Conservation (phyloP, 2,113 vertebrate genomes). For the Rafetus swinhoei region DNA sequence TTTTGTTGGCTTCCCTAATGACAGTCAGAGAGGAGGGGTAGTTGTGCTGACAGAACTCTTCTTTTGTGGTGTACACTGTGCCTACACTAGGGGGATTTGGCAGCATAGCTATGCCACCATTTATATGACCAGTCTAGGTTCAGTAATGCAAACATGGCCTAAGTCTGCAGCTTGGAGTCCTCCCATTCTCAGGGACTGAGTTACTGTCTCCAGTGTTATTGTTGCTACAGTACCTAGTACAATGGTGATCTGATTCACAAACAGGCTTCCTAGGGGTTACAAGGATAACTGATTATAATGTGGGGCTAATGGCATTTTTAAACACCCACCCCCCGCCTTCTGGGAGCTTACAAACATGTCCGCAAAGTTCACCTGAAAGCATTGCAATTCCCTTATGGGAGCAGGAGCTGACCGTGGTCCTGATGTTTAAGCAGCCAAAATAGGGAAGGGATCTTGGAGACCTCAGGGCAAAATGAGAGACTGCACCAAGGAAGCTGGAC, state of each 20-base stretch:
- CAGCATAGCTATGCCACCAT: background rate
- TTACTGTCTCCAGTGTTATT: conserved; percentile 50
- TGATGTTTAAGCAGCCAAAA: background rate
- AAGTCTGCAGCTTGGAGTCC: conserved; percentile 49
- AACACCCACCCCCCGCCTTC: background rate
- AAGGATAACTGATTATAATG: background rate
- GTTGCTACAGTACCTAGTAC: background rate
- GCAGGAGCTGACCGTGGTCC: background rate
- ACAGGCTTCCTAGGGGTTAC: background rate
- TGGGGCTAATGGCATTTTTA: background rate
- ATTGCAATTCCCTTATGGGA: background rate
- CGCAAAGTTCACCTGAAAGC: background rate
- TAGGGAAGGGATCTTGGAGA: background rate
- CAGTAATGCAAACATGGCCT: background rate
- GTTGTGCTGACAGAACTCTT: background rate
- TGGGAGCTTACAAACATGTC: background rate
- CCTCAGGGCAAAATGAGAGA: background rate
- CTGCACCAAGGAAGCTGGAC: background rate
- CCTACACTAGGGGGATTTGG: background rate
- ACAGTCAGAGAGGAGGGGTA: background rate
- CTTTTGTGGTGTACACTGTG: background rate
- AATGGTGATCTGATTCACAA: background rate
- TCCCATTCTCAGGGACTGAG: conserved; percentile 7
- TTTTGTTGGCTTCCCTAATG: background rate
- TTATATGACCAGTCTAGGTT: background rate